phyloP scores from a whole-genome alignment of 2,888 invertebrate genomes.

The Agonopterix arenella region DNA sequence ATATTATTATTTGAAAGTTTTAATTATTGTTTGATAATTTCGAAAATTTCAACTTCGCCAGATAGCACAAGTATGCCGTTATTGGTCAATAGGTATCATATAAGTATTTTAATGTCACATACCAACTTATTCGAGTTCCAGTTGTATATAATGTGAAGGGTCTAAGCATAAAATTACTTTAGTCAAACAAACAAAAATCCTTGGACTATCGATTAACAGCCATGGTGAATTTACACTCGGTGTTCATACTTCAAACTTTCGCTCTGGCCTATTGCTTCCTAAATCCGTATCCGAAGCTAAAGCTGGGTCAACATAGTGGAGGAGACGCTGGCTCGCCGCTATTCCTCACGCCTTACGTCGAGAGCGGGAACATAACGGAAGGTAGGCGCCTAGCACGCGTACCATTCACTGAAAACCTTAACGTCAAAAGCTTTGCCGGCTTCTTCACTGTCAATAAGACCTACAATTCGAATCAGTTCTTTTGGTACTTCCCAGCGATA shows the following conservation, averaged over 20 bases:
- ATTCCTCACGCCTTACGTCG: conserved; percentile 85
- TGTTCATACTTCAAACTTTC: conserved; percentile 30
- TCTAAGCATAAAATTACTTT: too few relatives aligned
- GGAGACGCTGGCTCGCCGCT: conserved; percentile 77
- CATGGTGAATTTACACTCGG: conserved; percentile 34
- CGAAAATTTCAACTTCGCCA: too few relatives aligned
- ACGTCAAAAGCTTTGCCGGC: conserved; percentile 84
- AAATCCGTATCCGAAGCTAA: conserved; percentile 49
- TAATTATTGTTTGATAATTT: too few relatives aligned
- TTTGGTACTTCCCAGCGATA: conserved; percentile 93
- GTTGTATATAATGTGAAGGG: too few relatives aligned
- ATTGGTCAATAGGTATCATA: too few relatives aligned
- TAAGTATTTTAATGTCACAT: too few relatives aligned
- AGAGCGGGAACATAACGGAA: conserved; percentile 81
- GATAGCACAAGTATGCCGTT: too few relatives aligned
- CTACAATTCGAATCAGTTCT: conserved; percentile 89
- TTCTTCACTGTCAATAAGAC: conserved; percentile 89
- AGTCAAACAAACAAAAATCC: too few relatives aligned
- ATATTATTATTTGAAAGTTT: too few relatives aligned
- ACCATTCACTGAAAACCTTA: conserved; percentile 74
- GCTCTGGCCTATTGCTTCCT: conserved; percentile 35
- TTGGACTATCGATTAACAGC: not conserved
- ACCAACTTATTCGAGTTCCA: too few relatives aligned
- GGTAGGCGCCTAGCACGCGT: conserved; percentile 48
- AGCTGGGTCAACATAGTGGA: conserved; percentile 37